phyloP scores from a whole-genome alignment of 2,888 invertebrate species.

The Halictus ligatus region DNA sequence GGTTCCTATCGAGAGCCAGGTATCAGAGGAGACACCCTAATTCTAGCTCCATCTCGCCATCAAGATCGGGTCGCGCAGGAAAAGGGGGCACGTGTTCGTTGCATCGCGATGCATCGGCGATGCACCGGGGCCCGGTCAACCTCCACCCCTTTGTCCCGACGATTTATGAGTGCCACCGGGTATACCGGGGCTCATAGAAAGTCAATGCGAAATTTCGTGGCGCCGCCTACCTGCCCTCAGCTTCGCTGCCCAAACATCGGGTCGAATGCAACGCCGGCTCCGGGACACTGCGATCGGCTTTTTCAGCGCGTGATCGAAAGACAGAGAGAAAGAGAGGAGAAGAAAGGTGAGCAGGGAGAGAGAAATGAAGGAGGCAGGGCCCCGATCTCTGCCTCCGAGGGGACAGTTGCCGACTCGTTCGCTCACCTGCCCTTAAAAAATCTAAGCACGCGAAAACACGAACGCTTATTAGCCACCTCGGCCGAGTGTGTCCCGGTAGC shows the following conservation, averaged over 20 bases:
- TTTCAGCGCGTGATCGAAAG: constrained; percentile 21
- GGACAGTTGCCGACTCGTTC: constrained; percentile 72
- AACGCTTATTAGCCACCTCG: constrained; percentile 73
- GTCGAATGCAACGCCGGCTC: constrained; percentile 51
- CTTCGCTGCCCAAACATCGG: constrained; percentile 39
- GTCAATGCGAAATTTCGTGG: constrained; percentile 70
- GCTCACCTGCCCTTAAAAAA: constrained; percentile 77
- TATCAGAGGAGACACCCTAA: constrained; percentile 33
- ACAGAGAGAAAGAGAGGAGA: constrained; percentile 50
- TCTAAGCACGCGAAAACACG: constrained; percentile 80
- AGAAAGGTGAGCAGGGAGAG: constrained; percentile 5
- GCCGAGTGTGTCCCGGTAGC: constrained; percentile 38
- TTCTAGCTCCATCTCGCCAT: constrained; percentile 46
- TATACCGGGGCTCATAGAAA: constrained; percentile 58
- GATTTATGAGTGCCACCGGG: constrained; percentile 70
- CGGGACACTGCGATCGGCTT: constrained; percentile 44
- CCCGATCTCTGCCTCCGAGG: constrained; percentile 76
- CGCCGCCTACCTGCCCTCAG: constrained; percentile 66
- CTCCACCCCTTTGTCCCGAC: constrained; percentile 26
- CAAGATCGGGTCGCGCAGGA: constrained; percentile 33
- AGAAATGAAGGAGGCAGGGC: constrained; percentile 27
- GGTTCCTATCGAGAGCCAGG: background rate
- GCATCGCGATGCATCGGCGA: constrained; percentile 9
- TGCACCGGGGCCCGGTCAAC: constrained; percentile 37
- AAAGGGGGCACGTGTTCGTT: constrained; percentile 52